Evolutionary conservation across 2,113 vertebrate species (phyloP), one percentile per base, ranked within the genome.

Genomic region (Hippolais icterina): DNA sequence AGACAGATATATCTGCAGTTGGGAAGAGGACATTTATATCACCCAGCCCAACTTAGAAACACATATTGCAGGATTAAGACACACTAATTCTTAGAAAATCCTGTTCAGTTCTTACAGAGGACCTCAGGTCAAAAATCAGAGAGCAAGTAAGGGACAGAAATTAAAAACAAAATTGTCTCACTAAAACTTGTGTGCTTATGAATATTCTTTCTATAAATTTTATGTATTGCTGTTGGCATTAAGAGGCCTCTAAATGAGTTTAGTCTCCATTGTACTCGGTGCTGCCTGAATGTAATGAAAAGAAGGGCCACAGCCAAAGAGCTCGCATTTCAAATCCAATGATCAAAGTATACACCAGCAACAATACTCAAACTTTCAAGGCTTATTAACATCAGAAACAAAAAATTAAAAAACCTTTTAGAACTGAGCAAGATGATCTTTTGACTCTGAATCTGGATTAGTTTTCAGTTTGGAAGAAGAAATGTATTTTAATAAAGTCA

Each of bases 381-480:
- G 37, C 65, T 93, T 84, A 92, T 76, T 89, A 90, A 94, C 49
- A 95, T 90, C 44, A 89, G 69, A 90, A 95, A 93, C 35, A 91
- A 92, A 93, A 94, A 91, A 81, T n/a, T 90, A 35, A 68, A 94
- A 86, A 84, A 33, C 24, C 15, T 90, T 93, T 61, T 53, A 88
- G 44, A 76, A 72, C 42, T 44, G 39, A 63, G 53, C 29, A 87
- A 95, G 79, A 76, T 85, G 91, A 92, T 80, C 80, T 95, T 94
- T 96, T 94, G 74, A 90, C 68, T 96, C 89, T 78, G 63, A 93
- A 87, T 82, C 46, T 95, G 93, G 89, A 90, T 96, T 94, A 94
- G 31, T 69, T 87, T 92, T 96, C 88, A n/a, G 35, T 79, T 91
- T 82, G 56, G 91, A 63, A 69, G 52, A 49, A 49, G 69, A 93